These are phyloP conservation scores for Ormyrus rosae DNA, from an alignment of 2,888 invertebrate species.

Conservation along the genomic window DNA sequence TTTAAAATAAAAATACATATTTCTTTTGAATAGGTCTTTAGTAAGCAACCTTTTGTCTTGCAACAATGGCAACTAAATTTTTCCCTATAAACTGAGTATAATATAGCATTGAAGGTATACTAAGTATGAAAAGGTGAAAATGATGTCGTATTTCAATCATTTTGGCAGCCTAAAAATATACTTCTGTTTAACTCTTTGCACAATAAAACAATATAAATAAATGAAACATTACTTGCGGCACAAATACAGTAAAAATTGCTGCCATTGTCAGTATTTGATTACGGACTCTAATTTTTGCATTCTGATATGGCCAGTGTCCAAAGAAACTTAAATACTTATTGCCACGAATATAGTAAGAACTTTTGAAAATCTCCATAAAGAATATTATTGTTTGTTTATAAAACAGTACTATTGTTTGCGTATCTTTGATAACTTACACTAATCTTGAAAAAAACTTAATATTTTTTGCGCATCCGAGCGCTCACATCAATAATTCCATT, in stretches of 20 bases:
- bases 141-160: constrained; percentile 17
- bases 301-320: constrained; percentile 18
- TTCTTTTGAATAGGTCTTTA: not conserved
- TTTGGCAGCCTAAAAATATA: constrained; percentile 33
- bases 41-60: constrained; percentile 30
- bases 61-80: constrained; percentile 11
- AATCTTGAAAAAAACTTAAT: not conserved
- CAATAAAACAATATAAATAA: not conserved
- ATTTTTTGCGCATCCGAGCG: not conserved
- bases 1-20: no score
- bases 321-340: not conserved
- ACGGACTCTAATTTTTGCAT: not conserved
- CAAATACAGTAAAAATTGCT: not conserved
- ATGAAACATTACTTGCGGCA: constrained; percentile 1
- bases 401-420: no score
- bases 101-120: constrained; percentile 15
- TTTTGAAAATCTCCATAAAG: constrained; percentile 2
- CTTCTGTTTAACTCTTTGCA: no score
- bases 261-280: not conserved
- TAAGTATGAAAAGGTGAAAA: constrained; percentile 18
- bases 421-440: no score
- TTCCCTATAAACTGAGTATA: constrained; percentile 37
- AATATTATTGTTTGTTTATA: not conserved
- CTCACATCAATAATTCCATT: constrained; percentile 2
- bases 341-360: constrained; percentile 1